Conservation (phyloP, 2,888 invertebrate genomes). For the Serrognathus titanus region DNA sequence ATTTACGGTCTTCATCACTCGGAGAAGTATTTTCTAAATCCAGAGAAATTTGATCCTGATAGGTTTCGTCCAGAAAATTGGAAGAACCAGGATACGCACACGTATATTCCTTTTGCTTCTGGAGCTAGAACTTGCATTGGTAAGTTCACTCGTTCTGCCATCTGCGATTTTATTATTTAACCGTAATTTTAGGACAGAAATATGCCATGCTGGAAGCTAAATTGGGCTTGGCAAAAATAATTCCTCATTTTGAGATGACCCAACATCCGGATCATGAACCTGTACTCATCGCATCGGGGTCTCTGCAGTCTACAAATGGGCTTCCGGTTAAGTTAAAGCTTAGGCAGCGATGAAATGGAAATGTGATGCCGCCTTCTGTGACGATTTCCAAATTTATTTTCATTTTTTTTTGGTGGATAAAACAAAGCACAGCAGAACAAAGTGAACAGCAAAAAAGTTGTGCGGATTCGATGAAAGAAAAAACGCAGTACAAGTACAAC, state of each 20-base stretch:
- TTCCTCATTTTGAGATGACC: neutral
- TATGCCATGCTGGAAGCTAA: neutral
- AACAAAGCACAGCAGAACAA: too few species aligned
- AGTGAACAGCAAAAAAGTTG: too few species aligned
- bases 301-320: slow-evolving; percentile 14
- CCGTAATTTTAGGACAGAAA: neutral
- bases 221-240: neutral
- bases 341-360: neutral
- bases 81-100: neutral
- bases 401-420: too few species aligned
- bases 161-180: neutral
- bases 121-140: slow-evolving; percentile 4
- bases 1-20: slow-evolving; percentile 14
- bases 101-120: neutral
- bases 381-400: too few species aligned
- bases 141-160: neutral
- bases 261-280: slow-evolving; percentile 4
- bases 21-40: slow-evolving; percentile 15
- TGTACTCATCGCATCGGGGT: neutral
- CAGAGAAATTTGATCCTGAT: slow-evolving; percentile 22
- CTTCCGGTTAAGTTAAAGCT: slow-evolving; percentile 8
- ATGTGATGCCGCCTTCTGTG: too few species aligned
- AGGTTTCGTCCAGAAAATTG: slow-evolving; percentile 18
- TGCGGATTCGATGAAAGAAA: too few species aligned
- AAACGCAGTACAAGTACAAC: too few species aligned